Conservation (phyloP, 2,113 vertebrate genomes). For the Gobiocypris rarus region DNA sequence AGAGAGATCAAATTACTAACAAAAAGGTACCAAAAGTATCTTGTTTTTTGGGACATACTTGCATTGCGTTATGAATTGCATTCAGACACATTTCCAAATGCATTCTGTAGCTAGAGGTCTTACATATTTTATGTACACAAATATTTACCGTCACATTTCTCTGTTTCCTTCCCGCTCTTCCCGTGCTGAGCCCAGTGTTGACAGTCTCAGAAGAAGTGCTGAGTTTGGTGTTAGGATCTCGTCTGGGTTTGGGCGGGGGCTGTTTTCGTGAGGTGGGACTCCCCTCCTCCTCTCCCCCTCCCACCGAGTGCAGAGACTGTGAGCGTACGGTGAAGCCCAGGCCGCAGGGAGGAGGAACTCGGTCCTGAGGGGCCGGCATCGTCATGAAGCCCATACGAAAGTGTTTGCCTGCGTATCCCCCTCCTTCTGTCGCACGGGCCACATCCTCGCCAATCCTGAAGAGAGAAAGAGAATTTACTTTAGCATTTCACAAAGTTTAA, state of each 20-base stretch:
- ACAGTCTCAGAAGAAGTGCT: conserved; percentile 94
- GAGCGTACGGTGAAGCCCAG: conserved; percentile 92
- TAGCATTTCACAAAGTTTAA: conserved; percentile 36
- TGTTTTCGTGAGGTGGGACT: conserved; percentile 85
- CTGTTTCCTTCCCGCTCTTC: conserved; percentile 74
- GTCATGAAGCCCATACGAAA: conserved; percentile 99
- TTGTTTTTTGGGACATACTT: not conserved
- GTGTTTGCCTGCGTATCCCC: conserved; percentile 87
- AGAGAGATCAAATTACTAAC: not conserved
- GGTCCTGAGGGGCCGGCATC: conserved; percentile 93
- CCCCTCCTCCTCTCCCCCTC: conserved; percentile 86
- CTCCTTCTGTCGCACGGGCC: conserved; percentile 81
- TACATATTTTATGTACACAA: too few species aligned
- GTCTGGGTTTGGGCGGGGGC: conserved; percentile 92
- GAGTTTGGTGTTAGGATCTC: conserved; percentile 95
- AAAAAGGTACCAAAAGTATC: not conserved
- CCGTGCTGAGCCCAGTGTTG: conserved; percentile 72
- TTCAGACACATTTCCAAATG: not conserved
- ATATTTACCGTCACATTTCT: conserved; percentile 80
- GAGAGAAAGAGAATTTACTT: conserved; percentile 24
- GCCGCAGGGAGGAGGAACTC: conserved; percentile 84
- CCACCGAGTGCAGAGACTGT: conserved; percentile 94
- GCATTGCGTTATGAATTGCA: not conserved
- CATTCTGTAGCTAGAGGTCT: not conserved
- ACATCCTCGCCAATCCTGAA: conserved; percentile 91